phyloP scores from a whole-genome alignment of 2,888 invertebrate genomes.

The Leucania comma region DNA sequence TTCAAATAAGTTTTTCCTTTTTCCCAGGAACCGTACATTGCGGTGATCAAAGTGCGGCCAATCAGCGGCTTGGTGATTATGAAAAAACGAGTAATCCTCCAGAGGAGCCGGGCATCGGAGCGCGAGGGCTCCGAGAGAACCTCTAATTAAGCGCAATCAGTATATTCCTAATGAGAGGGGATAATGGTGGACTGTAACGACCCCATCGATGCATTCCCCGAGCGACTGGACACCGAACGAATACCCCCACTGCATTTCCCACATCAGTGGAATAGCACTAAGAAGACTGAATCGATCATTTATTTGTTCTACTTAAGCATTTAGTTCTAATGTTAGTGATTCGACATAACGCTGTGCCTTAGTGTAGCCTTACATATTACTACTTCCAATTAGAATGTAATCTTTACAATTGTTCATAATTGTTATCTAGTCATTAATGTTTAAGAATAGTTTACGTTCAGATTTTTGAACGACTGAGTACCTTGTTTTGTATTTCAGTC shows the following conservation, averaged over 20 bases:
- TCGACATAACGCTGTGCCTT: conserved; percentile 87
- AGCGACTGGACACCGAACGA: conserved; percentile 81
- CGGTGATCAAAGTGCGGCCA: conserved; percentile 88
- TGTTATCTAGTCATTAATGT: conserved; percentile 88
- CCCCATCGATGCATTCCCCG: conserved; percentile 88
- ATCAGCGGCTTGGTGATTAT: conserved; percentile 88
- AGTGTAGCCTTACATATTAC: conserved; percentile 79
- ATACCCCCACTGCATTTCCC: conserved; percentile 84
- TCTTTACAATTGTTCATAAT: conserved; percentile 77
- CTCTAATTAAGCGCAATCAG: conserved; percentile 91
- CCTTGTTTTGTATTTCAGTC: conserved; percentile 22
- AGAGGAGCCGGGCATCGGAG: conserved; percentile 82
- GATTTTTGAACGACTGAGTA: conserved; percentile 44
- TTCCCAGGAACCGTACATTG: conserved; percentile 86
- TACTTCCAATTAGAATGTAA: conserved; percentile 80
- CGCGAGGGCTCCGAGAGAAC: conserved; percentile 86
- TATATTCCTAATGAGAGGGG: conserved; percentile 90
- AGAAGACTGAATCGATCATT: conserved; percentile 87
- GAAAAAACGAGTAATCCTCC: conserved; percentile 89
- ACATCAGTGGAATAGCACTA: conserved; percentile 83
- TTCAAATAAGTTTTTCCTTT: conserved; percentile 76
- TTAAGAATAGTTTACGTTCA: conserved; percentile 75
- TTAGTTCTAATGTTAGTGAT: conserved; percentile 84
- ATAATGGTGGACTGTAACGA: conserved; percentile 89
- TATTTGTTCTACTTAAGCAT: conserved; percentile 85